phyloP scores from a whole-genome alignment of 1,140 invertebrate species.

The Nephila pilipes region DNA sequence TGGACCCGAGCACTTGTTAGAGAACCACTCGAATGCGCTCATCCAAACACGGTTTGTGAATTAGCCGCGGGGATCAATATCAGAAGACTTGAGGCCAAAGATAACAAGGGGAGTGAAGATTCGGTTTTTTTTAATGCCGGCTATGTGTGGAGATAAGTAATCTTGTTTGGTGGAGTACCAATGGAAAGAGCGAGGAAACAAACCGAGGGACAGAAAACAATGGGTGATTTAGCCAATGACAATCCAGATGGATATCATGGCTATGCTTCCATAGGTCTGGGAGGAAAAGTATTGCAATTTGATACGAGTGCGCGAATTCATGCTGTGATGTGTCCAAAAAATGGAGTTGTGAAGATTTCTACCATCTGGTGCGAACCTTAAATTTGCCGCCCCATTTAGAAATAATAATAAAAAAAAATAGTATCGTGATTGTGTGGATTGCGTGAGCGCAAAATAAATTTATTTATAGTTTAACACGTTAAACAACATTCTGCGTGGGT shows the following conservation, averaged over 20 bases:
- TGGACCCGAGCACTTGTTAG: neutral
- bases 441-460: too few relatives aligned
- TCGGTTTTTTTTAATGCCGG: neutral
- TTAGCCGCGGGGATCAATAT: neutral
- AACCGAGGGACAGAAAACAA: neutral
- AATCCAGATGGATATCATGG: neutral
- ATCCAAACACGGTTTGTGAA: conserved; percentile 20
- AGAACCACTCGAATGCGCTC: neutral
- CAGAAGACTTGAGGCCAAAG: neutral
- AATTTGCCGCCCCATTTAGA: too few relatives aligned
- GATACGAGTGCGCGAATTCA: too few relatives aligned
- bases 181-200: neutral
- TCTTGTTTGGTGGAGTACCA: conserved; percentile 12
- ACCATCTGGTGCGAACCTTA: too few relatives aligned
- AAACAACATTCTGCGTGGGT: too few relatives aligned
- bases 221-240: conserved; percentile 10
- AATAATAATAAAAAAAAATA: too few relatives aligned
- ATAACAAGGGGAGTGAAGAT: neutral
- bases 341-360: too few relatives aligned
- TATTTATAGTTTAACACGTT: too few relatives aligned
- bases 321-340: too few relatives aligned
- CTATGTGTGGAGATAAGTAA: neutral
- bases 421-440: too few relatives aligned
- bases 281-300: neutral
- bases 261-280: neutral